These are phyloP conservation scores for Vandiemenella viatica DNA, from an alignment of 2,888 invertebrate species.

Conservation along the genomic window DNA sequence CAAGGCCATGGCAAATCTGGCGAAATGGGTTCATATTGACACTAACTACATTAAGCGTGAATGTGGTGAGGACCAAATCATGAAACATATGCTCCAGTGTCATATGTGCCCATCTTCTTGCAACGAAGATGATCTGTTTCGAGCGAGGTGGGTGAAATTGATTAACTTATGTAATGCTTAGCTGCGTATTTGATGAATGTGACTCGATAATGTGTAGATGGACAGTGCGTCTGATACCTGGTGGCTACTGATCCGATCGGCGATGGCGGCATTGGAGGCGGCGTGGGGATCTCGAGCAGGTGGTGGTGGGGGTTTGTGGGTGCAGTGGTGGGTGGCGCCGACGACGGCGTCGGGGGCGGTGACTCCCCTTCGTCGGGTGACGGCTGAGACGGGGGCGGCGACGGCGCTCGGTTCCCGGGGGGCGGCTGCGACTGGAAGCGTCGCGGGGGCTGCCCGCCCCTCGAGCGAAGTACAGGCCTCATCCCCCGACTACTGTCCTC, in stretches of 20 bases:
- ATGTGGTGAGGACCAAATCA: too few species aligned
- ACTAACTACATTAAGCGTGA: too few species aligned
- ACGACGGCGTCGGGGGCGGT: neutral
- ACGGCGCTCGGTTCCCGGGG: neutral
- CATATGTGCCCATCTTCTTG: too few species aligned
- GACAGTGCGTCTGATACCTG: too few species aligned
- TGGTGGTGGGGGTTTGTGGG: conserved; percentile 20
- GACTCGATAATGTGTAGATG: too few species aligned
- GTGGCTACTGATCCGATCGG: neutral
- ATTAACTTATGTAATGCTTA: too few species aligned
- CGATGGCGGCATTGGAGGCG: conserved; percentile 2
- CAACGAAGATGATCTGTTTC: too few species aligned
- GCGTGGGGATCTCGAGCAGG: conserved; percentile 22
- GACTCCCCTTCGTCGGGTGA: neutral
- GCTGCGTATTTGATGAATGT: too few species aligned
- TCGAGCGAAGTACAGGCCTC: neutral
- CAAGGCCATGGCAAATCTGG: too few species aligned
- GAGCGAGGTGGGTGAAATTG: too few species aligned
- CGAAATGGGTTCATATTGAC: too few species aligned
- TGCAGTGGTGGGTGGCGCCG: conserved; percentile 21
- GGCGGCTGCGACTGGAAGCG: neutral
- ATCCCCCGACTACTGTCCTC: conserved; percentile 26
- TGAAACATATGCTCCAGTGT: too few species aligned
- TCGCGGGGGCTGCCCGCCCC: neutral
- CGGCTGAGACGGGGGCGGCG: neutral